These are phyloP conservation scores for Smithornis capensis DNA, from an alignment of 2,113 vertebrate genomes.

Conservation along the genomic window DNA sequence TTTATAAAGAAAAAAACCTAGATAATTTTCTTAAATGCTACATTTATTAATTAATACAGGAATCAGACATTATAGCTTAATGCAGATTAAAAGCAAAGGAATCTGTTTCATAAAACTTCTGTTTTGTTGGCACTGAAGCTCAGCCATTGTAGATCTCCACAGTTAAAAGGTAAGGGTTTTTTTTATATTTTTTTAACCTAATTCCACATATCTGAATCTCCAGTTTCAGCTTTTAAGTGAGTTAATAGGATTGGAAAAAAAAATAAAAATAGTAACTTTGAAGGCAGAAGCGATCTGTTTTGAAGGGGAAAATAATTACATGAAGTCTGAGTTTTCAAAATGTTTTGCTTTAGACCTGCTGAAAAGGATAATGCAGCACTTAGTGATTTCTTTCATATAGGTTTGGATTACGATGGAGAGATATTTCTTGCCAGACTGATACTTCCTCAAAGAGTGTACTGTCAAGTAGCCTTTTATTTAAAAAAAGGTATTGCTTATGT, in stretches of 20 bases:
- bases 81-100: background rate
- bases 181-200: background rate
- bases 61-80: background rate
- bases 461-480: background rate
- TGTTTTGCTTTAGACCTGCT: background rate
- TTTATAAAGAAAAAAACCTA: background rate
- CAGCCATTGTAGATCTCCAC: background rate
- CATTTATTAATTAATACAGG: background rate
- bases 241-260: background rate
- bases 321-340: background rate
- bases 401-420: background rate
- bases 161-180: background rate
- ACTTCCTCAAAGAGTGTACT: background rate
- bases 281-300: constrained; percentile 4
- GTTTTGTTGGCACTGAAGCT: background rate
- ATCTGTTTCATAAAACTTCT: background rate
- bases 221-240: background rate
- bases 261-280: background rate
- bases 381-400: background rate
- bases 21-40: background rate
- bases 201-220: background rate
- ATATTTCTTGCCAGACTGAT: background rate
- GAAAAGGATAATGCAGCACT: background rate
- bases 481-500: background rate
- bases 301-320: background rate